Conservation (phyloP, 2,113 vertebrate species). For the Elgaria multicarinata region DNA sequence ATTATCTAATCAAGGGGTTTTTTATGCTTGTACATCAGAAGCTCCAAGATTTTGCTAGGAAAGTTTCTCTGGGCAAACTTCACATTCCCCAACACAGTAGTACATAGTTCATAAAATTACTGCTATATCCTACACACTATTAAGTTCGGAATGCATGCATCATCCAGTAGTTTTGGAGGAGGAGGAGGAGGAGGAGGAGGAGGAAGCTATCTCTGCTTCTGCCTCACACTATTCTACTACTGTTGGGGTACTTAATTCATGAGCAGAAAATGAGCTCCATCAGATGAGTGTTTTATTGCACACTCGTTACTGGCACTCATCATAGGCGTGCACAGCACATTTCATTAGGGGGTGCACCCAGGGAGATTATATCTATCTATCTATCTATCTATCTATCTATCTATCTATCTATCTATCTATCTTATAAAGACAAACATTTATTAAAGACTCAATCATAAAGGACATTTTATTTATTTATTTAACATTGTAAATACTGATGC, state of each 20-base stretch:
- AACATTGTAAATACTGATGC: too few species aligned
- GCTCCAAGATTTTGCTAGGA: conserved; percentile 51
- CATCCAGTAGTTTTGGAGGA: background rate
- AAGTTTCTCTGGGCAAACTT: conserved; percentile 50
- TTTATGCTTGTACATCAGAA: conserved; percentile 60
- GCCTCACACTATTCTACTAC: background rate
- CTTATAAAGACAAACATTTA: too few species aligned
- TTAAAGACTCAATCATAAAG: too few species aligned
- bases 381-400: too few species aligned
- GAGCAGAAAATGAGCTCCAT: background rate
- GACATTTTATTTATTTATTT: too few species aligned
- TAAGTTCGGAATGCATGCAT: background rate
- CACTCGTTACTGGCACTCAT: too few species aligned
- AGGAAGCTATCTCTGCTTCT: background rate
- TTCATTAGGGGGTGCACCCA: too few species aligned
- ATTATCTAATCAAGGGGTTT: conserved; percentile 59
- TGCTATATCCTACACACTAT: background rate
- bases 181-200: background rate
- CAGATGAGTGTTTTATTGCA: too few species aligned
- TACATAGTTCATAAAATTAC: background rate
- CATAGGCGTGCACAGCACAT: too few species aligned
- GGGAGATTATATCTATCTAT: too few species aligned
- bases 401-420: too few species aligned
- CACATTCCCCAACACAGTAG: conserved; percentile 45
- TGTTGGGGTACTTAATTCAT: background rate